Conservation (phyloP, 2,113 vertebrate species). For the Aspiorhynchus laticeps region DNA sequence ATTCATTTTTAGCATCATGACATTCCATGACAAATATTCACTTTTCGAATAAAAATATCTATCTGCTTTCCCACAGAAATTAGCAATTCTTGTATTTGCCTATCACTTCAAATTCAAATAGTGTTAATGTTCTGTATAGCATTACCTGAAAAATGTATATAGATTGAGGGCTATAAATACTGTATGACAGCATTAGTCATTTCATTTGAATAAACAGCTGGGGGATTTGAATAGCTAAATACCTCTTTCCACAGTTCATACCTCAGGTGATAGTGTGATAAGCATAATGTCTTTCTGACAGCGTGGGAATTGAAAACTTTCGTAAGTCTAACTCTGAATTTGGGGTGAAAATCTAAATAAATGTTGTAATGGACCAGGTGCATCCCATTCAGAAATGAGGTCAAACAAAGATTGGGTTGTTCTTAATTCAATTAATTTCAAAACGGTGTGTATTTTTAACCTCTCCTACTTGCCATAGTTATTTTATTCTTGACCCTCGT, state of each 20-base stretch:
- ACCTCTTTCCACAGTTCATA: neutral
- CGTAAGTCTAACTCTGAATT: neutral
- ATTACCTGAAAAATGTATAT: neutral
- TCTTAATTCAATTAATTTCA: neutral
- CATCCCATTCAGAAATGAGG: neutral
- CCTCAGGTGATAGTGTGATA: neutral
- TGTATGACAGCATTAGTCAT: neutral
- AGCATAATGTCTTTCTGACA: neutral
- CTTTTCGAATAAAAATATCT: neutral
- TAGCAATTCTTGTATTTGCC: conserved; percentile 7
- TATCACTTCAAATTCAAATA: conserved; percentile 23
- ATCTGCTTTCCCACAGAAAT: neutral
- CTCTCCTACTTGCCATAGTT: neutral
- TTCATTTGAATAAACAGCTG: conserved; percentile 6
- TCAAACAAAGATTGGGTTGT: conserved; percentile 20
- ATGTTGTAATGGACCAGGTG: neutral
- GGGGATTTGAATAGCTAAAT: conserved; percentile 23
- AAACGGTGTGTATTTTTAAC: conserved; percentile 20
- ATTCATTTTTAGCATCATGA: neutral
- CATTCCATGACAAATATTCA: neutral
- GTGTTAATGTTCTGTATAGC: neutral
- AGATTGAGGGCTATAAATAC: conserved; percentile 24
- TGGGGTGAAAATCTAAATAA: neutral
- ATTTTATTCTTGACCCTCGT: conserved; percentile 49
- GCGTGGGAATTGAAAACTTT: neutral